A percentile compares a stretch with the other conserved stretches of the same genome.
phyloP scores from a whole-genome alignment of 2,888 invertebrate species.

The Drosophila neonasuta region DNA sequence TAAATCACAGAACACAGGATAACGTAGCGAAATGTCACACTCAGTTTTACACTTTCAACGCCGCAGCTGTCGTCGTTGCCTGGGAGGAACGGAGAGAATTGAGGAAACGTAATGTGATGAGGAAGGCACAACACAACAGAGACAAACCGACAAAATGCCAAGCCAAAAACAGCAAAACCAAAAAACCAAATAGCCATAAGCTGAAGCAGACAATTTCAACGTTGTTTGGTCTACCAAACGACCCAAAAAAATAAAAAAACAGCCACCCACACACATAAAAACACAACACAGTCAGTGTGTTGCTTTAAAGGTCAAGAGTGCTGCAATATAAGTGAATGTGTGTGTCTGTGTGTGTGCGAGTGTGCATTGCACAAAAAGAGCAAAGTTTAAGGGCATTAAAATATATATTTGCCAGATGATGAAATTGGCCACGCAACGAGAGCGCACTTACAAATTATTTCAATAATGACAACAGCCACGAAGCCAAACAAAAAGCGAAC shows the following conservation, averaged over 20 bases:
- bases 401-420: slow-evolving; percentile 59
- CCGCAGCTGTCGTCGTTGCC: not conserved
- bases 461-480: slow-evolving; percentile 51
- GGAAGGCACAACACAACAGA: slow-evolving; percentile 13
- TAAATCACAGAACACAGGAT: slow-evolving; percentile 62
- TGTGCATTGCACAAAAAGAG: slow-evolving; percentile 62
- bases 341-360: slow-evolving; percentile 31
- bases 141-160: slow-evolving; percentile 38
- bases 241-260: slow-evolving; percentile 20
- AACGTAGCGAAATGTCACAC: slow-evolving; percentile 65
- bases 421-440: slow-evolving; percentile 66
- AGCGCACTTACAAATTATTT: slow-evolving; percentile 49
- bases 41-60: slow-evolving; percentile 54
- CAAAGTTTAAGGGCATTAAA: slow-evolving; percentile 76
- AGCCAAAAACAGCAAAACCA: slow-evolving; percentile 26
- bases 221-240: slow-evolving; percentile 21
- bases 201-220: slow-evolving; percentile 55
- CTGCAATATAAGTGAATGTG: slow-evolving; percentile 41
- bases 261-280: slow-evolving; percentile 41
- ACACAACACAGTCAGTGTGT: slow-evolving; percentile 35
- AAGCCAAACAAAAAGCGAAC: slow-evolving; percentile 62
- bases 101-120: not conserved
- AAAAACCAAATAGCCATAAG: slow-evolving; percentile 39
- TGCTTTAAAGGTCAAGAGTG: slow-evolving; percentile 76
- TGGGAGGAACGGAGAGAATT: not conserved